Conservation (phyloP, 2,113 vertebrate species). For the Sinocyclocheilus rhinocerous region DNA sequence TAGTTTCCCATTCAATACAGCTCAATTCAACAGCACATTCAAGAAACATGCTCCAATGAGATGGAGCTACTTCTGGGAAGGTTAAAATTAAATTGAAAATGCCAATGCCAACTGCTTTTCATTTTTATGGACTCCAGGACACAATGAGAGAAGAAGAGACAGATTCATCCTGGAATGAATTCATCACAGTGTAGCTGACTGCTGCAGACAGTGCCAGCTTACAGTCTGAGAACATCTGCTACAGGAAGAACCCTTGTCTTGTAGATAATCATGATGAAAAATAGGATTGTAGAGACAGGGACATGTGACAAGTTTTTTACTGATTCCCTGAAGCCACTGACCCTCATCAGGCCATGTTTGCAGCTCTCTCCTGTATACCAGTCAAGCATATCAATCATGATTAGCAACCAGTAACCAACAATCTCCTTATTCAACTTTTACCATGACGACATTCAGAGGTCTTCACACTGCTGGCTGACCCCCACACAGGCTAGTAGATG, state of each 20-base stretch:
- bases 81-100: conserved; percentile 1
- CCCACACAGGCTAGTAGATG: conserved; percentile 17
- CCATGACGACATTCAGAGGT: neutral
- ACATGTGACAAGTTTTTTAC: neutral
- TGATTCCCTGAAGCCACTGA: neutral
- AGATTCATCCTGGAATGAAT: conserved; percentile 23
- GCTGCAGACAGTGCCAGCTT: neutral
- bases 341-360: neutral
- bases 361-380: neutral
- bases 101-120: neutral
- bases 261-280: conserved; percentile 14
- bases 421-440: conserved; percentile 14
- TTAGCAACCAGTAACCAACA: conserved; percentile 1
- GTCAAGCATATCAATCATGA: conserved; percentile 21
- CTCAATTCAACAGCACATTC: neutral
- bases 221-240: conserved; percentile 14
- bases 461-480: neutral
- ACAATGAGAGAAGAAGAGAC: neutral
- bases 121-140: neutral
- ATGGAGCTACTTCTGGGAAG: neutral
- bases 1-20: conserved; percentile 12
- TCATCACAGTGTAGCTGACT: neutral
- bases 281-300: conserved; percentile 3
- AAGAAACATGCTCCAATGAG: neutral
- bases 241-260: conserved; percentile 1